phyloP scores from a whole-genome alignment of 1,140 invertebrate species.

The Neocloeon triangulifer region DNA sequence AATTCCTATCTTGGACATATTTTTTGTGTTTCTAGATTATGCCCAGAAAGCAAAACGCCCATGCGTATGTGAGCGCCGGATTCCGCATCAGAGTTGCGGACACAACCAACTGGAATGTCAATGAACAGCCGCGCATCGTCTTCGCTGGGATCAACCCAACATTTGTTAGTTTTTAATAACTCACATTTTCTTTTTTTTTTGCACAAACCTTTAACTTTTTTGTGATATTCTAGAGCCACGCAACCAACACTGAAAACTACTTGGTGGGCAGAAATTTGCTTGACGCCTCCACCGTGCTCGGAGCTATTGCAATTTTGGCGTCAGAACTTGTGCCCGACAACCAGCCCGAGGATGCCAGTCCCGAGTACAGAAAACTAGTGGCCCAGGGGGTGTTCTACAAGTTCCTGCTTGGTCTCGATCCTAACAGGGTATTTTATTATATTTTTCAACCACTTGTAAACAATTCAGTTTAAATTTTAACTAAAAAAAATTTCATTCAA shows the following conservation, averaged over 20 bases:
- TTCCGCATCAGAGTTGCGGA: conserved; percentile 39
- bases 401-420: conserved; percentile 9
- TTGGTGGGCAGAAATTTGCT: conserved; percentile 29
- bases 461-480: no score
- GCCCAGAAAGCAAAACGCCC: conserved; percentile 56
- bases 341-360: conserved; percentile 33
- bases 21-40: conserved; percentile 33
- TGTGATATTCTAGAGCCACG: conserved; percentile 26
- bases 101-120: conserved; percentile 15
- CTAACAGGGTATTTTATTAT: neutral
- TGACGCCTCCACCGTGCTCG: conserved; percentile 27
- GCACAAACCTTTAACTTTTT: conserved; percentile 3
- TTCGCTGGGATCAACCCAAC: conserved; percentile 43
- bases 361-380: conserved; percentile 34
- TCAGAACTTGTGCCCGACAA: conserved; percentile 35
- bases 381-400: conserved; percentile 52
- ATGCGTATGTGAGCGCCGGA: conserved; percentile 61
- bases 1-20: conserved; percentile 5
- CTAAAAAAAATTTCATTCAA: no score
- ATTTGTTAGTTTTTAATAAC: conserved; percentile 27
- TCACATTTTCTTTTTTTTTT: no score
- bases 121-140: conserved; percentile 29
- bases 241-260: conserved; percentile 36
- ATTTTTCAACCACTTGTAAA: no score
- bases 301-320: conserved; percentile 28